A percentile compares a stretch with the other conserved stretches of the same genome.
Evolutionary conservation across 2,888 invertebrate genomes (phyloP).

Genomic region (Heliconius aoede): DNA sequence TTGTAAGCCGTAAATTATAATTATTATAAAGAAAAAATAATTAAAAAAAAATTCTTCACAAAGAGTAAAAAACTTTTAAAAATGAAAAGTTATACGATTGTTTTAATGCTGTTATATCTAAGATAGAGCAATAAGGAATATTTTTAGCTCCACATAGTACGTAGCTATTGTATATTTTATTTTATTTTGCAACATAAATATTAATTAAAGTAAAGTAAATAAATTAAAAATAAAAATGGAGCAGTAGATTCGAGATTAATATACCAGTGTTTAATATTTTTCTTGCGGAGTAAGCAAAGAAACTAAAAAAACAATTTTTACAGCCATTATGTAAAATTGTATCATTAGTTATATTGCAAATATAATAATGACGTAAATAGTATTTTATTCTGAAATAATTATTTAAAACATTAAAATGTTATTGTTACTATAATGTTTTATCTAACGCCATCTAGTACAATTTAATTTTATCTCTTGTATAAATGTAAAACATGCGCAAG

Average conservation of each 20-base stretch:
- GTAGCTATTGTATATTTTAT: background rate
- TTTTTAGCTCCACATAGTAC: background rate
- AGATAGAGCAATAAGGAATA: background rate
- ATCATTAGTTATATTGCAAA: background rate
- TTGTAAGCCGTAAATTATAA: slow-evolving; percentile 9
- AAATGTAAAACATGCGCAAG: slow-evolving; percentile 7
- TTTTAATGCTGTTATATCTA: background rate
- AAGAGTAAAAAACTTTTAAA: background rate
- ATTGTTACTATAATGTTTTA: background rate
- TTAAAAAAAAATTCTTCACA: background rate
- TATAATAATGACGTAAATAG: background rate
- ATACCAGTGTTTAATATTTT: too few species aligned
- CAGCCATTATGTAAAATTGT: too few species aligned
- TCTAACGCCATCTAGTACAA: slow-evolving; percentile 9
- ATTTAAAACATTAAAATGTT: background rate
- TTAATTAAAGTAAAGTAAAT: background rate
- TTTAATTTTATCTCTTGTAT: background rate
- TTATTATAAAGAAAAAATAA: background rate
- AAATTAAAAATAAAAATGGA: too few species aligned
- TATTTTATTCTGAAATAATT: background rate
- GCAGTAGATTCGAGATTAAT: too few species aligned
- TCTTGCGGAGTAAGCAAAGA: too few species aligned
- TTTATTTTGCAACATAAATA: background rate
- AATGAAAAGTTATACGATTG: background rate
- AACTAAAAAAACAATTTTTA: too few species aligned